Base-by-base conservation (phyloP, 2,797 vertebrate species). In the Knipowitschia caucasica region DNA sequence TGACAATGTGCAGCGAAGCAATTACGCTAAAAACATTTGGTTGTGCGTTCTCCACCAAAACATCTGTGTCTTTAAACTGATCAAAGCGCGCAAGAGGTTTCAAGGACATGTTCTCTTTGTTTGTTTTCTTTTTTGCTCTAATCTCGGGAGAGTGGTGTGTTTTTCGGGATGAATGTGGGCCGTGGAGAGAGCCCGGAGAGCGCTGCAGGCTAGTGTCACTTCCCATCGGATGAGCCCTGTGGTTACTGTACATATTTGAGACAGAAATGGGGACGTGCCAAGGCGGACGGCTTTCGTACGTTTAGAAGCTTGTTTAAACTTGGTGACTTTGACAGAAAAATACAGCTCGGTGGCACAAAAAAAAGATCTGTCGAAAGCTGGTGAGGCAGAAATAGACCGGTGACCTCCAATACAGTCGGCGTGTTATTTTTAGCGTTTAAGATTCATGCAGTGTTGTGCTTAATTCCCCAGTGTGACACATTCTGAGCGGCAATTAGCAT, bases 151-250 rank as follows among this genome's bases (percentile, higher is more conserved):
- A 80, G 76, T 38, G 65, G 51, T 70, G 35, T 62, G 76, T 74
- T 80, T 86, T 82, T 76, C n/a, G n/a, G 75, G 79, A 88, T 84
- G 83, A 81, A 85, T 86, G 77, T 56, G 62, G 76, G 67, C 78
- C 39, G 38, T 75, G 81, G 36, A 78, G 73, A 74, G 64, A 84
- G 86, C 87, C 84, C 6, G 30, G 78, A 84, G 85, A 80, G 52
- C 31, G 85, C 88, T 81, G 64, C 77, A 84, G 87, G 89, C 88
- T 71, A 82, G 83, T 86, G 85, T 84, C 88, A 86, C 83, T 82
- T 89, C 88, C 82, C 85, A 86, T 87, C 73, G 83, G 75, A 87
- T 77, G 74, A 76, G 80, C 74, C 71, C 46, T 50, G 64, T 82
- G 84, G 86, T 74, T 64, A 72, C 69, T 69, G 77, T 77, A 69